phyloP scores from a whole-genome alignment of 2,888 invertebrate species.

The Andrena trimmerana region DNA sequence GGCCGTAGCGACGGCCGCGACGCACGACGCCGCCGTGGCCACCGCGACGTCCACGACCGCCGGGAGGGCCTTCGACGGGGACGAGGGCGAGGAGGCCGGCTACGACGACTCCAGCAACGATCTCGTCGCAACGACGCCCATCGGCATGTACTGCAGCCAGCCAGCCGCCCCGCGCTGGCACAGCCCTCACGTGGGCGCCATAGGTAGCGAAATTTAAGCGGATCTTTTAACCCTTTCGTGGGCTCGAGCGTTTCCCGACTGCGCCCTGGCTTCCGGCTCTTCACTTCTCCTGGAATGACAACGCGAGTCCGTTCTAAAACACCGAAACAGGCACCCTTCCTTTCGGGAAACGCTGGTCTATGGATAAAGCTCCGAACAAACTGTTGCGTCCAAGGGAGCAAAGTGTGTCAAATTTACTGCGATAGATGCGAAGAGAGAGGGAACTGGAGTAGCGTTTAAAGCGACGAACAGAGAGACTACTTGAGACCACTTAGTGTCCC shows the following conservation, averaged over 20 bases:
- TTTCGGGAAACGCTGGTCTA: conserved; percentile 22
- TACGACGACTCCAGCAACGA: conserved; percentile 59
- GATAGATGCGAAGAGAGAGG: not conserved
- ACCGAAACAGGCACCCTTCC: no score
- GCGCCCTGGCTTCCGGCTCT: not conserved
- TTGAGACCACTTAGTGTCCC: no score
- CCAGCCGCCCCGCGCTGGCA: conserved; percentile 80
- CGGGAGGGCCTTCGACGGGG: conserved; percentile 57
- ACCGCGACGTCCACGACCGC: conserved; percentile 40
- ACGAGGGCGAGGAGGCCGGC: conserved; percentile 53
- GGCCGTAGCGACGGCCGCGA: conserved; percentile 11
- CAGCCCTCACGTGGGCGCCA: conserved; percentile 81
- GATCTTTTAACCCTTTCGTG: conserved; percentile 49
- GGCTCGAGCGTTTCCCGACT: conserved; percentile 29
- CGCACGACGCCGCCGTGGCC: conserved; percentile 33
- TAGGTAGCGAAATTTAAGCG: conserved; percentile 83
- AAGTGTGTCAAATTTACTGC: conserved; percentile 4
- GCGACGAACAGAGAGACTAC: conserved; percentile 13
- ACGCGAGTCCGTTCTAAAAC: not conserved
- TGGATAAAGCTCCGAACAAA: conserved; percentile 5
- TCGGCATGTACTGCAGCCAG: conserved; percentile 61
- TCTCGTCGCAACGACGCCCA: conserved; percentile 49
- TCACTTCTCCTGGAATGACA: not conserved
- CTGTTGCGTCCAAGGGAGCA: conserved; percentile 42
- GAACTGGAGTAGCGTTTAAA: not conserved